Base-by-base conservation (phyloP, 2,113 vertebrate species). In the Otus sunia region DNA sequence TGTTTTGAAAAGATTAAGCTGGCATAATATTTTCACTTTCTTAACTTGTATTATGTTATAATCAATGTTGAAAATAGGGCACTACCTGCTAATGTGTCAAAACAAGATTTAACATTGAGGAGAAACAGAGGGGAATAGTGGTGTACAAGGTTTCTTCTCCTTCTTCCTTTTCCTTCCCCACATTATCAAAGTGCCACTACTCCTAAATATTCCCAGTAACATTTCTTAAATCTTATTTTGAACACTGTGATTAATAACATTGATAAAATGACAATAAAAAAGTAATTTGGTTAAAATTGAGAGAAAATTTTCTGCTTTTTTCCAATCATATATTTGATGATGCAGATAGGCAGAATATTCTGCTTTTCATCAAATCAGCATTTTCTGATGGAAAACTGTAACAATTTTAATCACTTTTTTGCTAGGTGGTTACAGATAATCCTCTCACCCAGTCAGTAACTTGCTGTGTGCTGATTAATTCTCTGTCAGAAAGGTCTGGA, bases 401-500 rank as follows among this genome's bases (percentile, higher is more conserved):
- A 36, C 63, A 77, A 32, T 49, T 82, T 84, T 79, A 45, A 92
- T 93, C 34, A 66, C 34, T 55, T 88, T 88, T 95, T 90, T 78
- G 23, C 36, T 79, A 58, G 32, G 67, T 88, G 18, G 58, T 85
- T 92, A 50, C 45, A 73, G 67, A 73, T 88, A 88, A 85, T 94
- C 67, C 49, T 91, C 43, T 93, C 36, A 68, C 43, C 41, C 75
- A 77, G 49, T 34, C 41, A 66, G 62, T 85, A 86, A 86, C 82
- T 62, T 90, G n/a, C 67, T 88, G 66, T 86, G 58, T 69, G 49
- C 45, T 82, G 74, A 91, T 89, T 95, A 91, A 92, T 90, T 90
- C 68, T 90, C 58, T 86, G 55, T 69, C 82, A 93, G 75, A 73
- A 66, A 92, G 18, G 26, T 67, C 37, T 80, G 12, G 0, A 43